Conservation (phyloP, 2,113 vertebrate genomes). For the Ovibos moschatus region DNA sequence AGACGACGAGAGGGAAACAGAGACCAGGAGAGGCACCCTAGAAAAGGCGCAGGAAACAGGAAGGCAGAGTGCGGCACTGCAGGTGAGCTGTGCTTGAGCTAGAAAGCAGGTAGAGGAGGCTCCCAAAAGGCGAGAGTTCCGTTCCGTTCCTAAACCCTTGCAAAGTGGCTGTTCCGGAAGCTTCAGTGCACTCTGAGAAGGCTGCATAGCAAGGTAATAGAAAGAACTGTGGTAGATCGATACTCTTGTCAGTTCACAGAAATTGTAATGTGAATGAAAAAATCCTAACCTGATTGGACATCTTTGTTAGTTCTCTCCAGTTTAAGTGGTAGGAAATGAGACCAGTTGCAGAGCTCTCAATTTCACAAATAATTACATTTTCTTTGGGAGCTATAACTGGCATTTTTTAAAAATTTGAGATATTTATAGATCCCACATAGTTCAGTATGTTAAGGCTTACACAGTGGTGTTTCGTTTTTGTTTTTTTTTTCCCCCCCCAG, state of each 20-base stretch:
- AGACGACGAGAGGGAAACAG: slow-evolving; percentile 91
- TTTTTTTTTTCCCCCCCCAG: too few species aligned
- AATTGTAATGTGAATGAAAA: background rate
- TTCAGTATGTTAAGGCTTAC: background rate
- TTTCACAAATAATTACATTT: background rate
- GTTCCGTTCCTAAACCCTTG: slow-evolving; percentile 1
- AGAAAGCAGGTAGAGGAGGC: slow-evolving; percentile 54
- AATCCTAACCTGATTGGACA: background rate
- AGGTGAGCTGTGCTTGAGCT: slow-evolving; percentile 83
- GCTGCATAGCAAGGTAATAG: background rate
- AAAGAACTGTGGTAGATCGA: background rate
- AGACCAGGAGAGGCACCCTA: slow-evolving; percentile 87
- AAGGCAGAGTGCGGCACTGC: slow-evolving; percentile 89
- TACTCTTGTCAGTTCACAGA: background rate
- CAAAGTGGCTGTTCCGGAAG: background rate
- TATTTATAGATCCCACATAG: background rate
- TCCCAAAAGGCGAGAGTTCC: slow-evolving; percentile 35
- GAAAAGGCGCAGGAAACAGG: slow-evolving; percentile 88
- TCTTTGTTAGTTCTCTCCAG: background rate
- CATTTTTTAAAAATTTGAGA: background rate
- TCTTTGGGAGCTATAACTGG: background rate
- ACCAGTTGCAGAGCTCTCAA: background rate
- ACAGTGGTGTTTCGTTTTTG: background rate
- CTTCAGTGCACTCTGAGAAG: background rate
- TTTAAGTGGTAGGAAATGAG: background rate